Percentiles rank a stretch among this genome's conserved stretches.
Conservation (phyloP, 2,113 vertebrate species). For the Pyxicephalus adspersus region DNA sequence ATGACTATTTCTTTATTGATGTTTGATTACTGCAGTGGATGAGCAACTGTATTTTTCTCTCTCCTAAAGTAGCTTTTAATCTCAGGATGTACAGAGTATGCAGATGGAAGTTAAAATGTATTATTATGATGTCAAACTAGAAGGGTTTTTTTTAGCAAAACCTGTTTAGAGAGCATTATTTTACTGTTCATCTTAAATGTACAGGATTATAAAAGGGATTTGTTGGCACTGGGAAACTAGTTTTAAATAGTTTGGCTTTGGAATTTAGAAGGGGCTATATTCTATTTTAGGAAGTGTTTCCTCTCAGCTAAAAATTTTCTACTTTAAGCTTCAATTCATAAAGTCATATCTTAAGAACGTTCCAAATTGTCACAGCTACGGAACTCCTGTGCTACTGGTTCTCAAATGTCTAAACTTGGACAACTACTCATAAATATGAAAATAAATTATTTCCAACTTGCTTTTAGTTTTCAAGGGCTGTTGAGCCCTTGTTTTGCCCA, state of each 20-base stretch:
- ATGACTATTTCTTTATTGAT: slow-evolving; percentile 6
- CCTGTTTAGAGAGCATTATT: neutral
- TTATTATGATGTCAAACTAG: slow-evolving; percentile 10
- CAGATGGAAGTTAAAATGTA: neutral
- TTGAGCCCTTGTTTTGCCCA: too few relatives aligned
- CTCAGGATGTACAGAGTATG: slow-evolving; percentile 25
- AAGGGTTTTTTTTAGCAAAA: neutral
- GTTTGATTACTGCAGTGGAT: neutral
- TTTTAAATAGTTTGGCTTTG: neutral
- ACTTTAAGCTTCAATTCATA: too few relatives aligned
- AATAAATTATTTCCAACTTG: too few relatives aligned
- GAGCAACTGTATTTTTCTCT: neutral
- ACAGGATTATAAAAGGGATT: slow-evolving; percentile 9
- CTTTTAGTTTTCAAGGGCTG: too few relatives aligned
- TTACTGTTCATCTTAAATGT: neutral
- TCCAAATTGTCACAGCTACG: too few relatives aligned
- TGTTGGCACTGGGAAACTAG: neutral
- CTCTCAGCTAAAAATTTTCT: too few relatives aligned
- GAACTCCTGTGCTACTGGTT: too few relatives aligned
- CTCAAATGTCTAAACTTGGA: too few relatives aligned
- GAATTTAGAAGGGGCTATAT: too few relatives aligned
- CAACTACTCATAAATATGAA: too few relatives aligned
- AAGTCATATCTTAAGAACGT: too few relatives aligned
- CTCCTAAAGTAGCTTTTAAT: slow-evolving; percentile 5
- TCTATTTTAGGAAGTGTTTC: too few relatives aligned